phyloP scores from a whole-genome alignment of 2,113 vertebrate species.

The Engystomops pustulosus region DNA sequence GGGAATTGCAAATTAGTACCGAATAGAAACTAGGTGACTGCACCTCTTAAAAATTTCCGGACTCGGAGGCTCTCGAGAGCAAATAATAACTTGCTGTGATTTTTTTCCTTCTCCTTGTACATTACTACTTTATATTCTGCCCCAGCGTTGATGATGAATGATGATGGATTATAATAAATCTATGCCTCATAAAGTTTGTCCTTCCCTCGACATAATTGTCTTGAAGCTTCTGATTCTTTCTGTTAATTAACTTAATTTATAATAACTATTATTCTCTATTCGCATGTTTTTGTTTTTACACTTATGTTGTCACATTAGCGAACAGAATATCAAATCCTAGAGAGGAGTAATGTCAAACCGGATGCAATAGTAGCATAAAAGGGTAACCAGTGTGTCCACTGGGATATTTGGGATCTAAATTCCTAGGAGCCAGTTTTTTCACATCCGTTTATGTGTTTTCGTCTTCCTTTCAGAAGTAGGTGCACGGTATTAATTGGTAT shows the following conservation, averaged over 20 bases:
- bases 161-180: constrained; percentile 39
- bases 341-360: background rate
- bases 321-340: background rate
- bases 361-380: too few relatives aligned
- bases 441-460: too few relatives aligned
- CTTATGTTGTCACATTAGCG: background rate
- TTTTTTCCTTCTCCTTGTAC: background rate
- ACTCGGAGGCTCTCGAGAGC: background rate
- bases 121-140: constrained; percentile 15
- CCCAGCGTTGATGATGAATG: background rate
- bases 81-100: background rate
- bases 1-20: background rate
- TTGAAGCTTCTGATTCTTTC: constrained; percentile 19
- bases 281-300: background rate
- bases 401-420: too few relatives aligned
- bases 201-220: constrained; percentile 30
- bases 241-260: constrained; percentile 40
- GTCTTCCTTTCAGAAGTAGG: too few relatives aligned
- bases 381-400: too few relatives aligned
- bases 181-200: constrained; percentile 52
- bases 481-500: background rate
- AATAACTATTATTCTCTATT: background rate
- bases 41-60: background rate
- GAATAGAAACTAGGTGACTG: background rate
- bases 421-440: too few relatives aligned